These are phyloP conservation scores for Limosa lapponica DNA, from an alignment of 2,797 vertebrate genomes.

Conservation along the genomic window DNA sequence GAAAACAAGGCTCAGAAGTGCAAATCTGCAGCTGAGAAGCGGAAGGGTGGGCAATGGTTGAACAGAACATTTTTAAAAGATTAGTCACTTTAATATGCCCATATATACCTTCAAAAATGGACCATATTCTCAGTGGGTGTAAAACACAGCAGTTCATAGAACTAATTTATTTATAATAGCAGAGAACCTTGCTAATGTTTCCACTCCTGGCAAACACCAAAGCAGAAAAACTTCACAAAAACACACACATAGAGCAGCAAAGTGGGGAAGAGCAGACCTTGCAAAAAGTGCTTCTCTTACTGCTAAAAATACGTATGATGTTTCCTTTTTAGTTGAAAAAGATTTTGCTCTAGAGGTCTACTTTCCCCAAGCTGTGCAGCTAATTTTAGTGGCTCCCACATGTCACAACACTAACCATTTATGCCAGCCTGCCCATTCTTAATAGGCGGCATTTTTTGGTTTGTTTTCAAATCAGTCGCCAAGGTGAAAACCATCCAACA, in stretches of 20 bases:
- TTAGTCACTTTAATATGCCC: conserved; percentile 43
- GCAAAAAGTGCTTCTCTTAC: neutral
- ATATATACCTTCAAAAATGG: neutral
- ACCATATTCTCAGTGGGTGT: conserved; percentile 30
- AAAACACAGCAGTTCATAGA: neutral
- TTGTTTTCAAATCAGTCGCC: neutral
- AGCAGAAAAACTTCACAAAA: neutral
- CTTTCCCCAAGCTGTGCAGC: neutral
- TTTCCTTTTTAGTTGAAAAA: neutral
- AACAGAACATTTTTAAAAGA: neutral
- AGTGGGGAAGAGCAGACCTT: neutral
- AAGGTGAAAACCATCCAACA: neutral
- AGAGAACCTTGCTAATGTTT: neutral
- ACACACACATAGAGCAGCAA: neutral
- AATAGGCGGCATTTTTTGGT: neutral
- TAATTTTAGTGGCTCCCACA: neutral
- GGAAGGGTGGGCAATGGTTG: neutral
- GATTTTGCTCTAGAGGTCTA: neutral
- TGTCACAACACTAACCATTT: neutral
- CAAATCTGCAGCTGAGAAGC: neutral
- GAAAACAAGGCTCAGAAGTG: neutral
- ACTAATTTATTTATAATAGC: conserved; percentile 27
- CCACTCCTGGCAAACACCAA: conserved; percentile 8
- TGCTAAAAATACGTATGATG: neutral
- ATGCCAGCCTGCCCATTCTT: neutral